Percentiles rank a stretch among this genome's conserved stretches.
phyloP scores from a whole-genome alignment of 2,797 vertebrate genomes.

The Semaprochilodus insignis region DNA sequence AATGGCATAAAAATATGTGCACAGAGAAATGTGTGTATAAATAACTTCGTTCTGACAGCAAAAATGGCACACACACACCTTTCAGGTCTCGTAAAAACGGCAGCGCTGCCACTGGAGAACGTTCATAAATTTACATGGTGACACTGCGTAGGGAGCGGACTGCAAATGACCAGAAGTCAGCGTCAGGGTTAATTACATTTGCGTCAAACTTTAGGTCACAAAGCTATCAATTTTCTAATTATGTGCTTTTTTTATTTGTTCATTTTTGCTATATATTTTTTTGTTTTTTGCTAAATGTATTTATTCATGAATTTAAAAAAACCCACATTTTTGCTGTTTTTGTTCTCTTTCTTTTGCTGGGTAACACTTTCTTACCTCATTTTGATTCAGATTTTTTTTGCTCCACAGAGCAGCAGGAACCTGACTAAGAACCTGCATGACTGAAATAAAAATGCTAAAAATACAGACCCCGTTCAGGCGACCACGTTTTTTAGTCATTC shows the following conservation, averaged over 20 bases:
- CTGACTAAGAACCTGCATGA: too few species aligned
- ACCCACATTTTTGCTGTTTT: too few species aligned
- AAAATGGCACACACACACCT: constrained; percentile 4
- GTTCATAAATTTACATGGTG: neutral
- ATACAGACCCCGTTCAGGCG: too few species aligned
- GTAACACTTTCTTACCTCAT: too few species aligned
- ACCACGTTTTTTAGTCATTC: too few species aligned
- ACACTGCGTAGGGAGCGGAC: neutral
- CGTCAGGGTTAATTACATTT: constrained; percentile 2
- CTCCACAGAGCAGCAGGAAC: too few species aligned
- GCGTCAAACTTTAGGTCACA: neutral
- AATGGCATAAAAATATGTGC: constrained; percentile 44
- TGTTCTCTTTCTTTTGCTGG: too few species aligned
- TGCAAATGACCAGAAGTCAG: neutral
- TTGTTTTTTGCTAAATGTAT: too few species aligned
- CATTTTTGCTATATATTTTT: neutral
- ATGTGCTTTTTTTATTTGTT: neutral
- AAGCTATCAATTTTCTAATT: neutral
- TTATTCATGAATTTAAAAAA: too few species aligned
- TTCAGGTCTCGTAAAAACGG: constrained; percentile 26
- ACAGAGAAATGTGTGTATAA: constrained; percentile 21
- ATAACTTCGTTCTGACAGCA: constrained; percentile 31
- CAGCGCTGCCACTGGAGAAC: constrained; percentile 10
- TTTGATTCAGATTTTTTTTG: too few species aligned
- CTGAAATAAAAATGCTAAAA: too few species aligned